Evolutionary conservation across 2,113 vertebrate species (phyloP).

Genomic region (Cynoglossus semilaevis): DNA sequence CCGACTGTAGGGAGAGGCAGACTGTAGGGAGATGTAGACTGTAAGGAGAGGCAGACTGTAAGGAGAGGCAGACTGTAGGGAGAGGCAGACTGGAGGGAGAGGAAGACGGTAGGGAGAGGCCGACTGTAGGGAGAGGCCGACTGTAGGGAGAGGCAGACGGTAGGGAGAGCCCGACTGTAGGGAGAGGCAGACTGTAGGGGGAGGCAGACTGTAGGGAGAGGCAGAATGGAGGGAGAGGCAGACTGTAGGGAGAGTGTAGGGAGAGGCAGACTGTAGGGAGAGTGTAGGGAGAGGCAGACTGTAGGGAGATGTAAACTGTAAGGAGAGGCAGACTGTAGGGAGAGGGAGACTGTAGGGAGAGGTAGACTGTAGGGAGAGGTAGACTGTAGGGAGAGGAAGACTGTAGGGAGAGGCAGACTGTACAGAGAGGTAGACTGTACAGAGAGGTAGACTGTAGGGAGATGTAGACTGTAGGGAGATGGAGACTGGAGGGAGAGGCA

Average conservation of each 20-base stretch:
- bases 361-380: slow-evolving; percentile 68
- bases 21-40: too few species aligned
- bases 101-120: too few species aligned
- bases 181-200: slow-evolving; percentile 70
- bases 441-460: slow-evolving; percentile 71
- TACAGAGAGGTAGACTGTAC: too few species aligned
- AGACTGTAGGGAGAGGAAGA: slow-evolving; percentile 69
- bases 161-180: too few species aligned
- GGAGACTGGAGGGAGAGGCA: too few species aligned
- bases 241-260: too few species aligned
- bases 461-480: too few species aligned
- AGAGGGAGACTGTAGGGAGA: too few species aligned
- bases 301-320: too few species aligned
- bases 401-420: slow-evolving; percentile 71
- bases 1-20: slow-evolving; percentile 68
- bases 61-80: slow-evolving; percentile 71
- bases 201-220: slow-evolving; percentile 70
- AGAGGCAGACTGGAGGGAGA: slow-evolving; percentile 69
- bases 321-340: slow-evolving; percentile 70
- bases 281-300: too few species aligned
- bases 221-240: too few species aligned
- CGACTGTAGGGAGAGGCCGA: slow-evolving; percentile 69
- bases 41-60: slow-evolving; percentile 67
- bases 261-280: slow-evolving; percentile 70
- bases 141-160: slow-evolving; percentile 71